Base-by-base conservation (phyloP, 1,140 invertebrate genomes). In the Ganaspis sp. region DNA sequence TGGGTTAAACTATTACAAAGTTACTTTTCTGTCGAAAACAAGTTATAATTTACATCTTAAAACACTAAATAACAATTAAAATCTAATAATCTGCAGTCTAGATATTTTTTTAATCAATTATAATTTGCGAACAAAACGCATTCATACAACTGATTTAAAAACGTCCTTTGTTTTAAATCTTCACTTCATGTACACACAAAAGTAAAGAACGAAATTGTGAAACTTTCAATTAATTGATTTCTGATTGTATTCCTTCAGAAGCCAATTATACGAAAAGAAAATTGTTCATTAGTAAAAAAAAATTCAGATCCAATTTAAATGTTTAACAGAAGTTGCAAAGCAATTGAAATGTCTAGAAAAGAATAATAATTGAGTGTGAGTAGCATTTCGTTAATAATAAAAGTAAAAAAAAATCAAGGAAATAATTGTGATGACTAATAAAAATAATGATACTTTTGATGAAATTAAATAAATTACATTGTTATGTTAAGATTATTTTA, bases 391-490 rank as follows among this genome's bases (percentile, higher is more conserved):
- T 34, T 40, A 69, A 40, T 58, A 49, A 71, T 45, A 40, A 45
- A 70, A 15, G 40, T 75, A 75, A 2, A 53, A 71, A 42, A 29
- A 37, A 54, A 12, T 75, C 45, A 42, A 69, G 37, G 21, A 45
- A 29, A 21, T n/a, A 54, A 21, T 69, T 15, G 45, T 70, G 40
- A 75, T 53, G 69, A 69, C 23, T 79, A 75, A 73, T 79, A 77
- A 83, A 49, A 75, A 77, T 82, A 76, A 73, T 81, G 77, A 80
- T 80, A 74, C 79, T 79, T 77, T 80, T 78, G 64, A 84, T 83
- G 26, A 64, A 64, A 29, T 29, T 64, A 83, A 83, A 84, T 83
- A 83, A 83, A 83, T 83, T 83, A 83, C 82, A 83, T 82, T 74
- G 71, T 83, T 42, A 78, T 81, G 76, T 75, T 77, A 79, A 78